A percentile compares a stretch with the other conserved stretches of the same genome.
These are phyloP conservation scores for Entomobrya proxima DNA, from an alignment of 2,888 invertebrate species.

Conservation along the genomic window DNA sequence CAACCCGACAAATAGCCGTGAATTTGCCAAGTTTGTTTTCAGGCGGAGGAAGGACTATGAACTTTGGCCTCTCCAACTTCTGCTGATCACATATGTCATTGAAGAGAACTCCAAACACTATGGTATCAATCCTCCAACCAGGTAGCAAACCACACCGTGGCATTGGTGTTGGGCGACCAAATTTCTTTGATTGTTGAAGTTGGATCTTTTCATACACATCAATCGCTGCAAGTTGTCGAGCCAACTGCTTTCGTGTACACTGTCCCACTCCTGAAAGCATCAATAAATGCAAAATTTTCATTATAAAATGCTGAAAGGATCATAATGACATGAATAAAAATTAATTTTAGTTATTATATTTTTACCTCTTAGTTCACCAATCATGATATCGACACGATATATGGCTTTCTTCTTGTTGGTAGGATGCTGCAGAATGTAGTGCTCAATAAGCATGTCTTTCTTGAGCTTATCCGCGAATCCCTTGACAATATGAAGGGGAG, in stretches of 20 bases:
- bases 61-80: background rate
- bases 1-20: slow-evolving; percentile 6
- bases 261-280: slow-evolving; percentile 34
- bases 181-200: background rate
- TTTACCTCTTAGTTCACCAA: slow-evolving; percentile 21
- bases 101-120: background rate
- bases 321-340: no score
- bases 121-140: slow-evolving; percentile 34
- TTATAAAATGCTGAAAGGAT: background rate
- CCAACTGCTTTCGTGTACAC: slow-evolving; percentile 30
- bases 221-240: slow-evolving; percentile 44
- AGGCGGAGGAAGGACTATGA: background rate
- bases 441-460: slow-evolving; percentile 21
- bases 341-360: no score
- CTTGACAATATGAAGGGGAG: slow-evolving; percentile 43
- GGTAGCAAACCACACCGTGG: slow-evolving; percentile 24
- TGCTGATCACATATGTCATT: background rate
- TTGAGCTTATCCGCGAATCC: background rate
- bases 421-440: slow-evolving; percentile 11
- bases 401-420: background rate
- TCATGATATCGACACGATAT: slow-evolving; percentile 42
- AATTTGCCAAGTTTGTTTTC: slow-evolving; percentile 22
- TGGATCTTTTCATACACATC: slow-evolving; percentile 34
- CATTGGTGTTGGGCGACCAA: background rate
- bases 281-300: background rate